Base-by-base conservation (phyloP, 2,113 vertebrate genomes). In the Dryoscopus gambensis region DNA sequence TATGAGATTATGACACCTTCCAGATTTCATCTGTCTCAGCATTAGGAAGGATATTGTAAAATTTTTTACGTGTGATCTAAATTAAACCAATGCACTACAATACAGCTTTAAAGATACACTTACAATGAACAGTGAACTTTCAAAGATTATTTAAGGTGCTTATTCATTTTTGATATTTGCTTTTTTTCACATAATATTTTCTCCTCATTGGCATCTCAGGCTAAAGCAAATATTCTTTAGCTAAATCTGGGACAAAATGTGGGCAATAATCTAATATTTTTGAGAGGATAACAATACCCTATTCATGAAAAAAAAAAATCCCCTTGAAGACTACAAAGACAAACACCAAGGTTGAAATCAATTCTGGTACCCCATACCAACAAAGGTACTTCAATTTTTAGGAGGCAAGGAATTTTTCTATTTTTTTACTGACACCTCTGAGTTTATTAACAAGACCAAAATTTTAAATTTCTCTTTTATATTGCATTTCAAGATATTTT, bases 61-160 rank as follows among this genome's bases (percentile, higher is more conserved):
- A 40, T 74, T 67, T 96, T 84, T 73, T 6, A 53, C 55, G 65
- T 39, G 5, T 39, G 23, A 57, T 68, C 60, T 40, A 55, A 52
- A 57, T 92, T 94, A 96, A 95, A 93, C 11, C 37, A 74, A 28
- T 86, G 63, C 33, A 8, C 30, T 67, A 92, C 28, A 30, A 67
- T n/a, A 53, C 12, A 93, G 35, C 44, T 95, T 97, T 96, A 96
- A 93, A 91, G 27, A 92, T 83, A 39, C 24, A 63, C 18, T 91
- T 35, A 78, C 21, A 86, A 73, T 57, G 37, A 47, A 69, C 25
- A 78, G 84, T n/a, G 27, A 84, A 76, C 31, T 31, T 93, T 69
- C 88, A 42, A 91, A 88, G 44, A 77, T 50, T 92, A 73, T 56
- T 82, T 86, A 83, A 86, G 30, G 30, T 47, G 27, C 13, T 87